These are phyloP conservation scores for Xanthia togata DNA, from an alignment of 2,888 invertebrate species.

Conservation along the genomic window DNA sequence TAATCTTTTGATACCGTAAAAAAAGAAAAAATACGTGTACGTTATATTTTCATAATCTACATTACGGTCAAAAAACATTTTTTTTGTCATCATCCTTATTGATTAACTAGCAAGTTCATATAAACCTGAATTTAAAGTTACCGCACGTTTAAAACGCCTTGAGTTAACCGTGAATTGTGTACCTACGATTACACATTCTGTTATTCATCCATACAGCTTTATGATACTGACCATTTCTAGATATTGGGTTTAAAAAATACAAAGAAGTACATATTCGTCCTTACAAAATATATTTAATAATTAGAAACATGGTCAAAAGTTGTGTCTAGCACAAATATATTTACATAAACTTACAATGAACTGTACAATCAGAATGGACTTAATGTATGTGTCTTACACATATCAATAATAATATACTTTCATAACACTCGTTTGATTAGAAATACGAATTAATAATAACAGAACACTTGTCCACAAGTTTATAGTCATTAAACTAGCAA, in stretches of 20 bases:
- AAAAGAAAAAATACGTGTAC: no score
- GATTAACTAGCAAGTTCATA: constrained; percentile 69
- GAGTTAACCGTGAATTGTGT: not conserved
- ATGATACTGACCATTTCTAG: not conserved
- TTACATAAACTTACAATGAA: constrained; percentile 46
- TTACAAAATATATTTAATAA: constrained; percentile 60
- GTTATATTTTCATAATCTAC: no score
- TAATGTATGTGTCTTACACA: constrained; percentile 75
- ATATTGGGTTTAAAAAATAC: constrained; percentile 46
- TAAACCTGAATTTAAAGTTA: constrained; percentile 68
- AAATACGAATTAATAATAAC: constrained; percentile 39
- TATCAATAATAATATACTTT: constrained; percentile 63
- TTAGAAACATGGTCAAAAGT: constrained; percentile 53
- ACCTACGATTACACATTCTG: not conserved
- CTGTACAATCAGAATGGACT: constrained; percentile 59
- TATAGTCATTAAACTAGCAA: constrained; percentile 38
- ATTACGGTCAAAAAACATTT: no score
- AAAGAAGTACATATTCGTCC: constrained; percentile 31
- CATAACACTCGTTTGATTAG: constrained; percentile 46
- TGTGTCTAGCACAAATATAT: constrained; percentile 71
- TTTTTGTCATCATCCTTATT: no score
- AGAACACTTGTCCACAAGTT: constrained; percentile 45
- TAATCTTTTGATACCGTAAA: no score
- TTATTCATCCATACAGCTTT: not conserved
- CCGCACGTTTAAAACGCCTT: constrained; percentile 37